Conservation (phyloP, 2,797 vertebrate genomes). For the Phoebastria nigripes region DNA sequence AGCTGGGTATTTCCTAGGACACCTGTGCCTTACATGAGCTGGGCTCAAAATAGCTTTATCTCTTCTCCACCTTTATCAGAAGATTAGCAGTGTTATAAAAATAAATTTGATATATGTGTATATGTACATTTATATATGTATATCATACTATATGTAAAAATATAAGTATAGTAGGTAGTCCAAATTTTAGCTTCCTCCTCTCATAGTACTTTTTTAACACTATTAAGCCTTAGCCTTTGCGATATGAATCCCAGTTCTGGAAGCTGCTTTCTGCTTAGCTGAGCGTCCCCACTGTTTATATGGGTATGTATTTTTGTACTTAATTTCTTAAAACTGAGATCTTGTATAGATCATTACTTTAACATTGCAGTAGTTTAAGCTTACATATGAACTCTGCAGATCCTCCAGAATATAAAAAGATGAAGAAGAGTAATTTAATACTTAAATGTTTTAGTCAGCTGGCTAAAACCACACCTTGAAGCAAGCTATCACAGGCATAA, state of each 20-base stretch:
- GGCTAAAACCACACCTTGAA: conserved; percentile 25
- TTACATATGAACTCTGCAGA: neutral
- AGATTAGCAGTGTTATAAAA: neutral
- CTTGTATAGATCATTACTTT: neutral
- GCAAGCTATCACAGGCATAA: neutral
- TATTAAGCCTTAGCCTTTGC: neutral
- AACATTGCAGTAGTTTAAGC: neutral
- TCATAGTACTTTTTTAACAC: neutral
- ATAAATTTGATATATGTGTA: neutral
- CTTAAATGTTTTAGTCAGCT: neutral
- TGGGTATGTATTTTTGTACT: neutral
- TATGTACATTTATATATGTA: neutral
- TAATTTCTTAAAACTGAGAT: neutral
- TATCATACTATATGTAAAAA: neutral
- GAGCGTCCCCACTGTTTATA: neutral
- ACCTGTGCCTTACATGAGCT: neutral
- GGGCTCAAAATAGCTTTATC: neutral
- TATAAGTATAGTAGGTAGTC: neutral
- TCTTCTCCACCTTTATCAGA: neutral
- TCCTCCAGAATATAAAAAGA: neutral
- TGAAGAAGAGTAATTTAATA: neutral
- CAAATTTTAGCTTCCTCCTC: neutral
- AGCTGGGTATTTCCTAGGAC: neutral
- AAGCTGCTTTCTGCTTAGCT: neutral
- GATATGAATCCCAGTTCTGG: neutral